phyloP scores from a whole-genome alignment of 2,113 vertebrate genomes.

The Anoura caudifer region DNA sequence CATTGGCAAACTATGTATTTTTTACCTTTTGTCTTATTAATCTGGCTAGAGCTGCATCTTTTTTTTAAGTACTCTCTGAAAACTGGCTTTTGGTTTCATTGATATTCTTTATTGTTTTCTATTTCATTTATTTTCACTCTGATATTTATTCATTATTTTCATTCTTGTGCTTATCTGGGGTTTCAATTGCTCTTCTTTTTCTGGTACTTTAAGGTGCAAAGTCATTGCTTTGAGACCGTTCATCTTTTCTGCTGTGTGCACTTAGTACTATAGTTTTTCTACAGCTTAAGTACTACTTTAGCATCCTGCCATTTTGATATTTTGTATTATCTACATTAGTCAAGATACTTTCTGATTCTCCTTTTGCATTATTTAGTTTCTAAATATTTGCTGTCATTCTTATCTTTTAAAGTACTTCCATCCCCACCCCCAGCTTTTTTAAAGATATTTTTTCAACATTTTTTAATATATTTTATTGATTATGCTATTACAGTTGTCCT shows the following conservation, averaged over 20 bases:
- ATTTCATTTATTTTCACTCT: background rate
- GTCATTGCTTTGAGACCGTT: background rate
- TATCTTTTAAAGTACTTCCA: background rate
- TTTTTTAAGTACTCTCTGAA: too few relatives aligned
- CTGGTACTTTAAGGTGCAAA: background rate
- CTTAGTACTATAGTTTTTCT: background rate
- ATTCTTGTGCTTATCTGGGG: background rate
- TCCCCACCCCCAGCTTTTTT: background rate
- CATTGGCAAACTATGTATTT: background rate
- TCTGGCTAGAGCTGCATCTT: too few relatives aligned
- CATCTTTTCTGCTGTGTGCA: background rate
- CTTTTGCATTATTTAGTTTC: background rate
- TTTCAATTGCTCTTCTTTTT: background rate
- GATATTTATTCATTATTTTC: background rate
- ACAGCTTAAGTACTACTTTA: background rate
- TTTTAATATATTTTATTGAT: too few relatives aligned
- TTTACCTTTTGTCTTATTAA: background rate
- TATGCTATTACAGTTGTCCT: too few relatives aligned
- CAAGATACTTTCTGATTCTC: background rate
- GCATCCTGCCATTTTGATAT: background rate
- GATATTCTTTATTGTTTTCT: background rate
- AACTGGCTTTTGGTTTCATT: background rate
- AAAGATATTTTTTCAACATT: background rate
- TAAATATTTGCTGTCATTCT: background rate
- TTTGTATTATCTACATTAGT: background rate